Evolutionary conservation across 2,888 invertebrate species (phyloP).

Genomic region (Molanna angustata): DNA sequence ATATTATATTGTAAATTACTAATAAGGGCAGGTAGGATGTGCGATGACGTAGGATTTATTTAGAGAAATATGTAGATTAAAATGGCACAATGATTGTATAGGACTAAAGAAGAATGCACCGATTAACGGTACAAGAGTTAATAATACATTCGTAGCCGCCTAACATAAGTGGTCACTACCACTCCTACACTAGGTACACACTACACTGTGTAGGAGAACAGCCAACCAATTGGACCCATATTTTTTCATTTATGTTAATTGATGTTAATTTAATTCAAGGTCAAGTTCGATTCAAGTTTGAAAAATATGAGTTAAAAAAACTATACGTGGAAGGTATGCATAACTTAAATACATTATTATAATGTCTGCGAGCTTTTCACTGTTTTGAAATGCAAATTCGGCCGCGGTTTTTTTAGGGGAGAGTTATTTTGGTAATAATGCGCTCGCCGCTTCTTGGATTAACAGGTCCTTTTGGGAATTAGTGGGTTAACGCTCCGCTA

Average conservation of each 20-base stretch:
- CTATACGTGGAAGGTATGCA: slow-evolving; percentile 29
- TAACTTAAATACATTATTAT: slow-evolving; percentile 27
- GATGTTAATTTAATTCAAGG: slow-evolving; percentile 34
- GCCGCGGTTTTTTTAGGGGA: slow-evolving; percentile 21
- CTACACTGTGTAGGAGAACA: slow-evolving; percentile 8
- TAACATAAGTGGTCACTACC: slow-evolving; percentile 15
- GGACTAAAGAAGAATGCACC: slow-evolving; percentile 9
- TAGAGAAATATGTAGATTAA: too few relatives aligned
- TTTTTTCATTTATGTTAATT: slow-evolving; percentile 33
- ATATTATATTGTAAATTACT: too few relatives aligned
- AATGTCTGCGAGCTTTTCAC: slow-evolving; percentile 30
- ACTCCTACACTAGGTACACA: not conserved
- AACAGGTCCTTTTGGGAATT: slow-evolving; percentile 23
- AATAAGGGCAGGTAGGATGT: too few relatives aligned
- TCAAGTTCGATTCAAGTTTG: slow-evolving; percentile 32
- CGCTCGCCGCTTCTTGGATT: slow-evolving; percentile 19
- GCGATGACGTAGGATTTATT: too few relatives aligned
- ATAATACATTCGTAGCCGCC: slow-evolving; percentile 1
- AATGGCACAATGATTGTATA: slow-evolving; percentile 3
- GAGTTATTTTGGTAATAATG: slow-evolving; percentile 23
- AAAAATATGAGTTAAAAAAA: slow-evolving; percentile 26
- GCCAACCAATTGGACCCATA: slow-evolving; percentile 30
- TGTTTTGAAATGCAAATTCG: slow-evolving; percentile 33
- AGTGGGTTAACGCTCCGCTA: slow-evolving; percentile 22
- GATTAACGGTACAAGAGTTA: slow-evolving; percentile 4